Base-by-base conservation (phyloP, 1,140 invertebrate genomes). In the Drosophila subobscura region DNA sequence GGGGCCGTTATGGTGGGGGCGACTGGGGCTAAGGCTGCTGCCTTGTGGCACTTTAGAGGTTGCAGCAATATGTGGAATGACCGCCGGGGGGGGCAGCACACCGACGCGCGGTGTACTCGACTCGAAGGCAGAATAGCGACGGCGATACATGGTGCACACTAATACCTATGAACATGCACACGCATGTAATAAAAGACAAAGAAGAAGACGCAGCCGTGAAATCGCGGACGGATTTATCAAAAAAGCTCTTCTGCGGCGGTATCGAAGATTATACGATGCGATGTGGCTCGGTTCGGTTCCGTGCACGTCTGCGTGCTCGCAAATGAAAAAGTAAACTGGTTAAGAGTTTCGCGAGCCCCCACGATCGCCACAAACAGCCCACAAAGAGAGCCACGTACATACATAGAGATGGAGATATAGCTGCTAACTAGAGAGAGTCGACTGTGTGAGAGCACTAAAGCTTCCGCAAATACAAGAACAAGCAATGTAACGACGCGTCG, bases 51-150 rank as follows among this genome's bases (percentile, higher is more conserved):
- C 56, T 71, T 70, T 77, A 33, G 60, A 58, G 46, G 49, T 37
- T 72, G 78, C 44, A 52, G 75, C 66, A 44, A 27, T 14, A 29
- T 37, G 14, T 42, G 46, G 53, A 16, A 53, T 52, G 23, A 33
- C 41, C 4, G 40, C 47, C 6, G 54, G 80, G n/a, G 79, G 61
- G 57, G 78, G 63, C 56, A 88, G 56, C 59, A 90, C 78, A 10
- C 81, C 88, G 51, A 90, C 64, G 51, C 84, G 84, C 59, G 89
- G 89, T n/a, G 89, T 56, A 54, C 89, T 76, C 49, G 79, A 47
- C 70, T 90, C 89, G 51, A 90, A 90, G 44, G 80, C 72, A 46
- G 89, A 90, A 77, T 90, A 90, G 14, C 89, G 89, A 52, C 89
- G 89, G 52, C 89, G 89, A 86, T 90, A 90, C 89, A 90, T 90